These are phyloP conservation scores for Oophaga pumilio DNA, from an alignment of 2,113 vertebrate species.

Conservation along the genomic window DNA sequence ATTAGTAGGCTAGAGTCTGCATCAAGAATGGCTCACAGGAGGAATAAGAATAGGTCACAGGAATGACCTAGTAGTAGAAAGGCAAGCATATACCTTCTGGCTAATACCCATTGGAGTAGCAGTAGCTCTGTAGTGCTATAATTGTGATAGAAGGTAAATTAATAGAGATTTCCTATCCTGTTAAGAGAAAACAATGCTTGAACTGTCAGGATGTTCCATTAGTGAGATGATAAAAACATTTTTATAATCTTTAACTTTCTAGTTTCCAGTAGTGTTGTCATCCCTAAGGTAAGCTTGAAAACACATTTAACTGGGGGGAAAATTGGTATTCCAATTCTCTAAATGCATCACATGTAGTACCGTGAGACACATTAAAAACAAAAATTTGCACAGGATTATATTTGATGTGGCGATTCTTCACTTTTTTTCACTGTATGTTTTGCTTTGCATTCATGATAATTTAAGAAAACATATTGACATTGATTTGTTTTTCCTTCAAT, in stretches of 20 bases:
- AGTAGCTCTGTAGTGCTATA: background rate
- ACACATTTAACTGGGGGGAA: slow-evolving; percentile 9
- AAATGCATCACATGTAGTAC: background rate
- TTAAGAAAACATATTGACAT: background rate
- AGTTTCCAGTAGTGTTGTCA: background rate
- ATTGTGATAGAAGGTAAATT: slow-evolving; percentile 15
- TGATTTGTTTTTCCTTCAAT: background rate
- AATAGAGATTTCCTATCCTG: slow-evolving; percentile 27
- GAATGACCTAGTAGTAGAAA: slow-evolving; percentile 41
- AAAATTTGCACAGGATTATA: background rate
- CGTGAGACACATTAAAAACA: background rate
- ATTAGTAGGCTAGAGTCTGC: slow-evolving; percentile 33
- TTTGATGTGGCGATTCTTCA: background rate
- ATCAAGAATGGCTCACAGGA: slow-evolving; percentile 21
- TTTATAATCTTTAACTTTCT: slow-evolving; percentile 22
- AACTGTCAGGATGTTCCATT: slow-evolving; percentile 33
- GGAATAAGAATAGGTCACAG: slow-evolving; percentile 35
- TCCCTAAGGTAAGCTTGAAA: slow-evolving; percentile 3
- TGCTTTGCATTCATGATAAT: background rate
- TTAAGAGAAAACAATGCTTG: slow-evolving; percentile 20
- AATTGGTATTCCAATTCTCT: slow-evolving; percentile 10
- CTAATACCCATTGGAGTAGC: slow-evolving; percentile 30
- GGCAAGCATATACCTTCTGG: slow-evolving; percentile 25
- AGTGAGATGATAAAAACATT: slow-evolving; percentile 29
- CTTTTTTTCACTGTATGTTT: background rate